These are phyloP conservation scores for Irena cyanogastra DNA, from an alignment of 2,113 vertebrate genomes.

Conservation along the genomic window DNA sequence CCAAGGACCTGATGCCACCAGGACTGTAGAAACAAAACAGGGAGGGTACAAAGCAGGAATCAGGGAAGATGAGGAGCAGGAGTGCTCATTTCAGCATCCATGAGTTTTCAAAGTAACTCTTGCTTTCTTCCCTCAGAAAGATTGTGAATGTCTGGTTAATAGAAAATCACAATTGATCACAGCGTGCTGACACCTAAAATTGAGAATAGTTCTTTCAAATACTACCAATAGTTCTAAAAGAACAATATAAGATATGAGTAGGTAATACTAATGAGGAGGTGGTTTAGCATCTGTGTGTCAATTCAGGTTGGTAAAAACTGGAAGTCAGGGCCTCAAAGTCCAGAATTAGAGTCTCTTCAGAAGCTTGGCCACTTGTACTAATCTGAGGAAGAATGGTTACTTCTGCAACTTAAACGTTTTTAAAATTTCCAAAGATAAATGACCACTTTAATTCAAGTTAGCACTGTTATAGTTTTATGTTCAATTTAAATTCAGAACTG, in stretches of 20 bases:
- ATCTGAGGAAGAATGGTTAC: not conserved
- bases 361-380: not conserved
- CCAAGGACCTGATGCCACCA: not conserved
- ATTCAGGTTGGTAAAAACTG: not conserved
- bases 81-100: not conserved
- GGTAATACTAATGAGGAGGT: not conserved
- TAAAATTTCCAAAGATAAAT: not conserved
- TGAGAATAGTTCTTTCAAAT: not conserved
- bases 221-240: not conserved
- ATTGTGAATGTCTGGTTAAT: not conserved
- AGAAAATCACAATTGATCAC: not conserved
- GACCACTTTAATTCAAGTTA: not conserved
- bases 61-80: not conserved
- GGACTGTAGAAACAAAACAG: not conserved
- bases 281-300: not conserved
- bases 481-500: not conserved
- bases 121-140: not conserved
- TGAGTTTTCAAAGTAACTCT: not conserved
- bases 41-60: not conserved
- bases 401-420: not conserved
- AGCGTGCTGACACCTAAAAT: not conserved
- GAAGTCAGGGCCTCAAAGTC: not conserved
- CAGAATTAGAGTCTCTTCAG: not conserved
- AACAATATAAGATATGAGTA: not conserved
- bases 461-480: not conserved